Evolutionary conservation across 2,888 invertebrate species (phyloP).

Genomic region (Ferrisia virgata): DNA sequence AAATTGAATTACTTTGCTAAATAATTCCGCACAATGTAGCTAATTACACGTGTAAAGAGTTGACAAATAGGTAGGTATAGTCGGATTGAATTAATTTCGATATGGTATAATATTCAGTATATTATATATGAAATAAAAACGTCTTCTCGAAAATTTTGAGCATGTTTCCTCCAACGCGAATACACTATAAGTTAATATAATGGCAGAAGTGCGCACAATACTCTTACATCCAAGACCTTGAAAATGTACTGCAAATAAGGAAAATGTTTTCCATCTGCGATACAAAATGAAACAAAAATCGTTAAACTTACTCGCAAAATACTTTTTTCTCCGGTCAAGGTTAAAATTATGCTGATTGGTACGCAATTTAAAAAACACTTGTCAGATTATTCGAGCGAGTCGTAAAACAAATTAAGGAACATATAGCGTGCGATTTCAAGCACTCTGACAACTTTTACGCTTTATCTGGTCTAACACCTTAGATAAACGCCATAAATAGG

Average conservation of each 20-base stretch:
- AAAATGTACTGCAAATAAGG: constrained; percentile 9
- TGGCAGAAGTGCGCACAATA: background rate
- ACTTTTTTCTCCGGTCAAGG: background rate
- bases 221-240: background rate
- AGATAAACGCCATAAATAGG: background rate
- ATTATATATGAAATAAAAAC: too few species aligned
- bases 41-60: too few species aligned
- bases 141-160: too few species aligned
- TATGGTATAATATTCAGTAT: too few species aligned
- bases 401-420: background rate
- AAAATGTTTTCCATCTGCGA: background rate
- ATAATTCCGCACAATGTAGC: too few species aligned
- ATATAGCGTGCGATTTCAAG: background rate
- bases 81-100: too few species aligned
- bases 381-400: background rate
- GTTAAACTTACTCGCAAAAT: background rate
- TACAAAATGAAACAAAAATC: background rate
- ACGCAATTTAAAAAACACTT: background rate
- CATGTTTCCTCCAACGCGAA: background rate
- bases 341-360: background rate
- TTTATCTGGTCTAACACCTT: background rate
- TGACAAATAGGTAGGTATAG: too few species aligned
- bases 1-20: too few species aligned
- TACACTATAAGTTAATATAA: background rate
- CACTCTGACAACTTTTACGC: background rate